Evolutionary conservation across 2,797 vertebrate species (phyloP).

Genomic region (Artibeus lituratus): DNA sequence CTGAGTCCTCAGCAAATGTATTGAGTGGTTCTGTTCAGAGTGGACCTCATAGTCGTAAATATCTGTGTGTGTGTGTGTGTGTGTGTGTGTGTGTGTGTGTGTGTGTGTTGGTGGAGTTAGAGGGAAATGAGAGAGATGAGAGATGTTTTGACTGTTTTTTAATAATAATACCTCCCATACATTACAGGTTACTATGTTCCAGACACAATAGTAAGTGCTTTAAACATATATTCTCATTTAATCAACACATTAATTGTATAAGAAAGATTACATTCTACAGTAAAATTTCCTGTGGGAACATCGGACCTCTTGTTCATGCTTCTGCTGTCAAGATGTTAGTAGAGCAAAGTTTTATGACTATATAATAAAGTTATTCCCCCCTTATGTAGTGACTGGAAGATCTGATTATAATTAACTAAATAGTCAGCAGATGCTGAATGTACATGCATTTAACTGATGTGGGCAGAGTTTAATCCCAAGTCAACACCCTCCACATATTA

Average conservation of each 20-base stretch:
- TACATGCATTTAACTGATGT: slow-evolving; percentile 44
- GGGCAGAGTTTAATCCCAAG: slow-evolving; percentile 37
- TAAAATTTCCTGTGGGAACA: not conserved
- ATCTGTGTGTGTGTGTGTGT: no score
- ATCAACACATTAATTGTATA: not conserved
- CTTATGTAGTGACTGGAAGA: not conserved
- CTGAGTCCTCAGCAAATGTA: not conserved
- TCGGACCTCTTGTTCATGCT: not conserved
- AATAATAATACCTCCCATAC: not conserved
- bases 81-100: no score
- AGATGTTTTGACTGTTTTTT: not conserved
- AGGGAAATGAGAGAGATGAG: not conserved
- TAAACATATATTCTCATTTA: not conserved
- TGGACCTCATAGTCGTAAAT: not conserved
- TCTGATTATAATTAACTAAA: slow-evolving; percentile 37
- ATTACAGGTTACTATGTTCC: not conserved
- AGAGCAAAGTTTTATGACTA: slow-evolving; percentile 28
- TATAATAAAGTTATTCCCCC: not conserved
- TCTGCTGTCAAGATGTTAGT: slow-evolving; percentile 49
- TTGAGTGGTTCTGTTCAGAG: not conserved
- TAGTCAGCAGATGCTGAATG: slow-evolving; percentile 22
- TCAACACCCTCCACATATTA: slow-evolving; percentile 33
- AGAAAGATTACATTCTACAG: not conserved
- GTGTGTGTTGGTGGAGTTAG: not conserved
- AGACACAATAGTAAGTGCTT: not conserved